Conservation (phyloP, 53 echinoderm and acorn worm species). For the Actinopyga echinites region DNA sequence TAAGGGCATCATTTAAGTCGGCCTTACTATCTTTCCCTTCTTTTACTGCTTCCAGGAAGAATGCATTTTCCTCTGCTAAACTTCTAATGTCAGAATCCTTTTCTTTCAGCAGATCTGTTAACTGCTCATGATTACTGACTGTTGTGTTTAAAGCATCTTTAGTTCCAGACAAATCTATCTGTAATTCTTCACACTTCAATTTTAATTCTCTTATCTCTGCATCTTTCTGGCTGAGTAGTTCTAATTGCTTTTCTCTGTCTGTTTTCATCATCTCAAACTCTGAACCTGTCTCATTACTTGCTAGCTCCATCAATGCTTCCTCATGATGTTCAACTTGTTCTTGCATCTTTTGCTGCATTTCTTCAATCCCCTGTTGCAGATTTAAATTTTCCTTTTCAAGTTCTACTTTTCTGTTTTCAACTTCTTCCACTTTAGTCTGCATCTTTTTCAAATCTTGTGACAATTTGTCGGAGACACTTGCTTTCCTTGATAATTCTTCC, state of each 20-base stretch:
- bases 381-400: neutral
- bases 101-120: constrained; percentile 73
- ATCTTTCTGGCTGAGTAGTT: constrained; percentile 55
- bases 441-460: neutral
- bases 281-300: constrained; percentile 12
- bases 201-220: constrained; percentile 54
- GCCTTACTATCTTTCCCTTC: constrained; percentile 66
- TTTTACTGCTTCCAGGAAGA: constrained; percentile 77
- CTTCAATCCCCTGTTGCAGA: constrained; percentile 28
- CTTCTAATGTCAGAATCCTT: constrained; percentile 84
- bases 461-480: neutral
- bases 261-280: constrained; percentile 34
- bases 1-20: constrained; percentile 21
- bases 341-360: constrained; percentile 49
- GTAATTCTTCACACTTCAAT: constrained; percentile 65
- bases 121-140: constrained; percentile 67
- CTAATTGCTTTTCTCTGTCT: constrained; percentile 50
- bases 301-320: constrained; percentile 48
- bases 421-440: neutral
- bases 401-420: neutral
- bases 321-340: constrained; percentile 51
- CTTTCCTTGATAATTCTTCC: constrained; percentile 22
- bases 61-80: constrained; percentile 82
- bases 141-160: constrained; percentile 80
- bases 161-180: constrained; percentile 64